Conservation (phyloP, 30 jellyfish, hydroid and myxozoan genomes). For the Pelagia noctiluca region DNA sequence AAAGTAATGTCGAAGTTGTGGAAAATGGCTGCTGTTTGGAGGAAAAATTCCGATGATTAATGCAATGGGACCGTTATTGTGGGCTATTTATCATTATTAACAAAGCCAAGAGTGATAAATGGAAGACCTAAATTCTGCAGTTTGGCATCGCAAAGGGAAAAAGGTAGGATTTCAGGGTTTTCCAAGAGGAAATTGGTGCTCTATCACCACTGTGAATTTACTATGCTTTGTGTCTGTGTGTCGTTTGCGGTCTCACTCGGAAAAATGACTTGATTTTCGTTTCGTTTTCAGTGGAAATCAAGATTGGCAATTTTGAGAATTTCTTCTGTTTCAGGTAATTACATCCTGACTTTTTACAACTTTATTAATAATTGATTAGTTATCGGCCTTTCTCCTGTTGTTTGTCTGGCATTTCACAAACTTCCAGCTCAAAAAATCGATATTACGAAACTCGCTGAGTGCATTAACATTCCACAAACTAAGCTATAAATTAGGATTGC, state of each 20-base stretch:
- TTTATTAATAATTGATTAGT: not conserved
- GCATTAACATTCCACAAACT: not conserved
- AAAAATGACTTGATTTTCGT: not conserved
- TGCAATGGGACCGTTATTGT: constrained; percentile 43
- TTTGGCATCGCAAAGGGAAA: constrained; percentile 90
- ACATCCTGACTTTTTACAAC: not conserved
- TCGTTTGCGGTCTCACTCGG: not conserved
- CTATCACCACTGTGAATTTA: not conserved
- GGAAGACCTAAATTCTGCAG: constrained; percentile 81
- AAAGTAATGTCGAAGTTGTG: constrained; percentile 29
- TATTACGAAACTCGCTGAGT: not conserved
- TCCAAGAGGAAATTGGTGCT: not conserved
- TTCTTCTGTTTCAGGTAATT: constrained; percentile 61
- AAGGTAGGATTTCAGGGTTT: constrained; percentile 62
- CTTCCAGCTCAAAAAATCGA: not conserved
- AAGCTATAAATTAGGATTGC: not conserved
- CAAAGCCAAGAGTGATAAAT: constrained; percentile 32
- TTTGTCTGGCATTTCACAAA: not conserved
- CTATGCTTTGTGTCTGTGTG: not conserved
- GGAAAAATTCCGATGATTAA: constrained; percentile 33
- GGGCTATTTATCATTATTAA: constrained; percentile 48
- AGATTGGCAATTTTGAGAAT: constrained; percentile 80
- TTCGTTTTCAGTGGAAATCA: constrained; percentile 77
- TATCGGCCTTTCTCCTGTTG: not conserved
- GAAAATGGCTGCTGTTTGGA: constrained; percentile 72